phyloP scores from a whole-genome alignment of 2,797 vertebrate species.

The Gymnodraco acuticeps region DNA sequence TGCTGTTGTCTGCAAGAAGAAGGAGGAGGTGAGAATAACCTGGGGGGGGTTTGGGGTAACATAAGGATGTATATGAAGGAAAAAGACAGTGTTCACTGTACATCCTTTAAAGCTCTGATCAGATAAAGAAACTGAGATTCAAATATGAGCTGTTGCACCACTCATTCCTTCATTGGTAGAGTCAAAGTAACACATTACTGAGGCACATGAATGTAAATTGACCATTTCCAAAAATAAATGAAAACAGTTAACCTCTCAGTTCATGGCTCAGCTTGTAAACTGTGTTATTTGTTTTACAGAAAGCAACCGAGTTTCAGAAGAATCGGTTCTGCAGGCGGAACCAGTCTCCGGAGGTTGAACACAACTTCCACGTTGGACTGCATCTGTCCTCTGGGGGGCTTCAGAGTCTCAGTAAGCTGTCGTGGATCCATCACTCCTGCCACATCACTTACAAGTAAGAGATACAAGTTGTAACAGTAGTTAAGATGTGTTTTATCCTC shows the following conservation, averaged over 20 bases:
- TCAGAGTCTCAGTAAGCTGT: slow-evolving; percentile 94
- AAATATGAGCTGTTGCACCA: neutral
- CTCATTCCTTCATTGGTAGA: neutral
- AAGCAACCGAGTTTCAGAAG: slow-evolving; percentile 87
- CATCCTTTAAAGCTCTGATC: neutral
- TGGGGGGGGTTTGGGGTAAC: neutral
- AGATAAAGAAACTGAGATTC: neutral
- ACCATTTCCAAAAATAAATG: neutral
- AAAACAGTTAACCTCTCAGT: neutral
- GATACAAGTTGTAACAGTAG: neutral
- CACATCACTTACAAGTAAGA: slow-evolving; percentile 94
- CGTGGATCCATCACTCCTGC: slow-evolving; percentile 98
- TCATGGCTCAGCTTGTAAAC: slow-evolving; percentile 6
- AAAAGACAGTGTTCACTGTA: neutral
- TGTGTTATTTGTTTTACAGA: slow-evolving; percentile 79
- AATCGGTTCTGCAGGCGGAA: slow-evolving; percentile 89
- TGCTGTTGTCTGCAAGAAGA: slow-evolving; percentile 97
- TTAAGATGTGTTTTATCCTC: accelerated
- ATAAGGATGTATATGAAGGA: neutral
- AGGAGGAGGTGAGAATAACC: slow-evolving; percentile 90
- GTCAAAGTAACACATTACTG: neutral
- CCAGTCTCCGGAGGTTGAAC: slow-evolving; percentile 90
- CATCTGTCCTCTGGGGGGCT: slow-evolving; percentile 93
- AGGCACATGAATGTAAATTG: neutral
- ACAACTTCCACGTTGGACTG: slow-evolving; percentile 94